Base-by-base conservation (phyloP, 2,888 invertebrate species). In the Euproctis similis region DNA sequence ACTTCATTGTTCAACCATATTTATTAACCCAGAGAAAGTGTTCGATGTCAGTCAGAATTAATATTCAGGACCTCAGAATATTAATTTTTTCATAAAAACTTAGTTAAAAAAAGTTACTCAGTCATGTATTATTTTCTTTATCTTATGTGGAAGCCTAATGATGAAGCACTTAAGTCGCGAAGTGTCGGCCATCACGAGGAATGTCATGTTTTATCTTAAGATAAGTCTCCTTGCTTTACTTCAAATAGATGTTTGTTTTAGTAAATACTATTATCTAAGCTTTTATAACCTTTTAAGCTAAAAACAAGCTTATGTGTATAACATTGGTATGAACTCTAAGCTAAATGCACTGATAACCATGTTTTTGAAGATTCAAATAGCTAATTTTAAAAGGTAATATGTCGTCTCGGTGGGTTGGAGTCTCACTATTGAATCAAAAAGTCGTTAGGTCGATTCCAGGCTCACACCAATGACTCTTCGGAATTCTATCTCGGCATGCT, bases 131-230 rank as follows among this genome's bases (percentile, higher is more conserved):
- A 14, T 6, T 14, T 14, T 14, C 19, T 3, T 35, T 30, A 46
- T 49, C 43, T 22, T 19, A 45, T 42, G 46, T 40, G 32, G 42
- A 47, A 47, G 47, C 42, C 36, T 28, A 47, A 49, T 51, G 35
- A 45, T 35, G 39, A 32, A 37, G 34, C 49, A 51, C 49, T 51
- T 34, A 40, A 45, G 31, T 23, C 20, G 12, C 32, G 31, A 32
- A 35, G 33, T 39, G 48, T 33, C 14, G 31, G 29, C 46, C 28
- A 40, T 46, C 33, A 37, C 34, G 30, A 24, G 24, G 26, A 29
- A 40, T 28, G 45, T 38, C 37, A 34, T 42, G 44, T 50, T 33
- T 36, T 50, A 45, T 55, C 49, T 53, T 1, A 1, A 29, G 51
- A 47, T 51, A 44, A 44, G 31, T 49, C 34, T 39, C 20, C 41